phyloP scores from a whole-genome alignment of 2,888 invertebrate genomes.

The Agriopis marginaria region DNA sequence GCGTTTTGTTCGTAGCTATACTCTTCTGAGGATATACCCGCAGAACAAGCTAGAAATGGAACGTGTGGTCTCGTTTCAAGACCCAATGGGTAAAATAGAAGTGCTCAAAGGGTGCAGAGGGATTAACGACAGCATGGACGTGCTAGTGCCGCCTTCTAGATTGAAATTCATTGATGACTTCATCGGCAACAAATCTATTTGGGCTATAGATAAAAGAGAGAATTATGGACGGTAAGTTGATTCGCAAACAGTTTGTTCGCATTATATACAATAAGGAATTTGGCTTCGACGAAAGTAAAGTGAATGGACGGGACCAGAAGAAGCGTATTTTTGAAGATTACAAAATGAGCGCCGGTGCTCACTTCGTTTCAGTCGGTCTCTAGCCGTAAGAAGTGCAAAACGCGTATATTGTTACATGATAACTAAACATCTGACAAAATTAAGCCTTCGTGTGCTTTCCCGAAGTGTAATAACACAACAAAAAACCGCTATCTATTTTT shows the following conservation, averaged over 20 bases:
- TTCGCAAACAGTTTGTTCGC: background rate
- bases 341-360: too few species aligned
- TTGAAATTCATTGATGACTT: conserved; percentile 57
- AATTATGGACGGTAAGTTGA: conserved; percentile 72
- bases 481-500: too few species aligned
- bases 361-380: too few species aligned
- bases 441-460: too few species aligned
- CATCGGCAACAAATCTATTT: conserved; percentile 40
- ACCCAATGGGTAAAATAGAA: conserved; percentile 60
- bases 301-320: too few species aligned
- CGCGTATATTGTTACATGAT: too few species aligned
- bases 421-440: too few species aligned
- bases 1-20: conserved; percentile 61
- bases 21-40: conserved; percentile 65
- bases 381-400: too few species aligned
- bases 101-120: conserved; percentile 68
- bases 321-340: too few species aligned
- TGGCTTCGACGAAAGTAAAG: too few species aligned
- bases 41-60: conserved; percentile 56
- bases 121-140: conserved; percentile 71
- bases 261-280: too few species aligned
- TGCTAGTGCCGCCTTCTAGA: conserved; percentile 65
- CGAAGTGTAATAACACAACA: too few species aligned
- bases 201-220: conserved; percentile 9
- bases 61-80: conserved; percentile 53